These are phyloP conservation scores for Chamaetylas fuelleborni DNA, from an alignment of 2,113 vertebrate genomes.

Conservation along the genomic window DNA sequence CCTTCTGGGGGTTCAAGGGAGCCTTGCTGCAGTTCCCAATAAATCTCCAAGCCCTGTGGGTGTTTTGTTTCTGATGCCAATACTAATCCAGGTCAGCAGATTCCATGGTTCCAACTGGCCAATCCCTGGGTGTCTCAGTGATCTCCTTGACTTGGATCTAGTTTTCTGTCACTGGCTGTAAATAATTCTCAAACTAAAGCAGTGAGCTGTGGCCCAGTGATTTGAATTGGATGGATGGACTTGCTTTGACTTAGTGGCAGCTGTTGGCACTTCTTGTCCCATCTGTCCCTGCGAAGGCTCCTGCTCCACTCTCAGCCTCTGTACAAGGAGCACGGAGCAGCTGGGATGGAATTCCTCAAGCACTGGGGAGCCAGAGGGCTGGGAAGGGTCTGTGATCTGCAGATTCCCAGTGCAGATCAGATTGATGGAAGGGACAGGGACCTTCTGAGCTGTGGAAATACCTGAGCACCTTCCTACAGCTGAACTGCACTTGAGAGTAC, in stretches of 20 bases:
- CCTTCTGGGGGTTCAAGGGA: neutral
- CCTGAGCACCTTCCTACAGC: neutral
- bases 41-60: neutral
- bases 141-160: neutral
- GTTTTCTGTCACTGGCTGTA: neutral
- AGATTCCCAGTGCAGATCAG: neutral
- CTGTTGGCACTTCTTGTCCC: neutral
- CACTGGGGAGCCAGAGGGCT: neutral
- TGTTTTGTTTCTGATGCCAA: neutral
- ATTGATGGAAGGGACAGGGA: fast-evolving
- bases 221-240: neutral
- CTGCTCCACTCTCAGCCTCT: neutral
- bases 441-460: neutral
- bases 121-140: neutral
- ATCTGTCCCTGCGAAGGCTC: neutral
- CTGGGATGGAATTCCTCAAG: fast-evolving
- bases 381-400: neutral
- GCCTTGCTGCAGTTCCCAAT: neutral
- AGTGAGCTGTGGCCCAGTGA: neutral
- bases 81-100: neutral
- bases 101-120: neutral
- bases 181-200: neutral
- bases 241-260: neutral
- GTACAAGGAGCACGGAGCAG: neutral
- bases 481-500: neutral